Evolutionary conservation across 2,888 invertebrate species (phyloP).

Genomic region (Thysanoteuthis rhombus): DNA sequence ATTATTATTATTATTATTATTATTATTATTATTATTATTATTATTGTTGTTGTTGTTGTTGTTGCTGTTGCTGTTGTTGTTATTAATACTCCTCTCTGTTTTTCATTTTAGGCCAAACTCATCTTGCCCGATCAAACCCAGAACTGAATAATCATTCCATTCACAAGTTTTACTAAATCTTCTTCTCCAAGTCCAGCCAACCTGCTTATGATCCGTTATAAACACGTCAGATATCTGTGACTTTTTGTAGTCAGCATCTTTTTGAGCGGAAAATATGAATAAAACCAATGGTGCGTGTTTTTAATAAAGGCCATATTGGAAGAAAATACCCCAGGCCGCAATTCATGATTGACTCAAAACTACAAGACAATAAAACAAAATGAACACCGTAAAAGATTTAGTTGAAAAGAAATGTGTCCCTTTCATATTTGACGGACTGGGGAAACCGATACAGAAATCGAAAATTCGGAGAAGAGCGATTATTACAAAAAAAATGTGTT

Average conservation of each 20-base stretch:
- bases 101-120: neutral
- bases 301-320: slow-evolving; percentile 12
- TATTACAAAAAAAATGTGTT: neutral
- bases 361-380: neutral
- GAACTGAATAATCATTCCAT: neutral
- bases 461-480: neutral
- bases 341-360: neutral
- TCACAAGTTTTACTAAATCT: neutral
- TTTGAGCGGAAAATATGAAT: neutral
- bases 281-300: neutral
- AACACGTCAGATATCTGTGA: neutral
- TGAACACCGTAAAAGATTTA: neutral
- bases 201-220: neutral
- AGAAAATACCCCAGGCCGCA: neutral
- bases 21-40: neutral
- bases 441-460: neutral
- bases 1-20: neutral
- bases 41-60: neutral
- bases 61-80: neutral
- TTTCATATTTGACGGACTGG: neutral
- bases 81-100: neutral
- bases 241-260: neutral
- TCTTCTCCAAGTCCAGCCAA: neutral
- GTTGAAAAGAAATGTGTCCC: neutral
- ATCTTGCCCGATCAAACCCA: neutral